Base-by-base conservation (phyloP, 2,888 invertebrate genomes). In the Electrophaes corylata region DNA sequence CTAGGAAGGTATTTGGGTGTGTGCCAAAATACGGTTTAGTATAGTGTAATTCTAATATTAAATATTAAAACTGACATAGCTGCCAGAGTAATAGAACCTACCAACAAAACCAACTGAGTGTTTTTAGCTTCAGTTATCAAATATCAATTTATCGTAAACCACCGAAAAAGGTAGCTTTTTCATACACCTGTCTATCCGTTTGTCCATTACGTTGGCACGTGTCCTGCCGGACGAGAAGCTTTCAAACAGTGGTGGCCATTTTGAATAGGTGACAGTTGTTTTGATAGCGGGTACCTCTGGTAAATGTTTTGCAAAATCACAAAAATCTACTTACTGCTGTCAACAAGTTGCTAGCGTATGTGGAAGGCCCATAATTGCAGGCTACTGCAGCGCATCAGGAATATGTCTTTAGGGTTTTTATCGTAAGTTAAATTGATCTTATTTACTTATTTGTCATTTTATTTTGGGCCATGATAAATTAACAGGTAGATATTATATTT, bases 141-240 rank as follows among this genome's bases (percentile, higher is more conserved):
- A 8, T 18, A 18, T 35, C 19, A 46, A 46, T 51, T 44, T 43
- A 2, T 10, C 19, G 44, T 29, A 20, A 44, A 41, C 19, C 35
- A 5, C 5, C 12, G 12, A 12, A 33, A 1, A 35, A 6, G 12
- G 35, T 12, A 20, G 12, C 31, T 20, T 41, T 45, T 33, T 29
- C 14, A 40, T 40, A 49, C 35, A 50, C 59, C 54, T 54, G 58
- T 49, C 54, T 44, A 39, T 59, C 26, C 35, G 29, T 14, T n/a
- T 31, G 46, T 55, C 54, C 35, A 55, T 55, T 55, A 59, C 4
- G 31, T 31, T 43, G 50, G 46, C 46, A 55, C 59, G 43, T 59
- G 54, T 47, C 50, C 46, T 29, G 29, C 20, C 41, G 19, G 41
- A 47, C 11, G 26, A 33, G 33, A 18, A 23, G 16, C 6, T 20